phyloP scores from a whole-genome alignment of 2,888 invertebrate species.

The Drosophila multiciliata region DNA sequence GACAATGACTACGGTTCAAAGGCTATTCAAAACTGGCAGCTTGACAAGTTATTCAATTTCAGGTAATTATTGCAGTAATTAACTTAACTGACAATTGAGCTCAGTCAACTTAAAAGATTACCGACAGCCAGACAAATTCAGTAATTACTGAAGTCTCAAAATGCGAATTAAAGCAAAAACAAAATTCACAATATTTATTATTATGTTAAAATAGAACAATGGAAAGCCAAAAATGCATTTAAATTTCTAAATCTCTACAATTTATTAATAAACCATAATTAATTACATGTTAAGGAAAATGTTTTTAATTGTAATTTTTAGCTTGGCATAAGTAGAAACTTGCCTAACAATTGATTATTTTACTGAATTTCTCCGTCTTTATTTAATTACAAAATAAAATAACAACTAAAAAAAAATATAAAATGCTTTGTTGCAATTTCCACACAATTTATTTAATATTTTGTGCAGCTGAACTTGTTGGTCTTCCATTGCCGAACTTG shows the following conservation, averaged over 20 bases:
- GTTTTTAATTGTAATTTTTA: background rate
- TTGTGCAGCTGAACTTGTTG: slow-evolving; percentile 21
- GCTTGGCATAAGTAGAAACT: too few relatives aligned
- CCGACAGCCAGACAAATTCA: background rate
- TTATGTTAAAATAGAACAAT: background rate
- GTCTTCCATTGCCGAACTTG: background rate
- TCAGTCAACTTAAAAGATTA: background rate
- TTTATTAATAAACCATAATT: background rate
- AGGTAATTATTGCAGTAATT: background rate
- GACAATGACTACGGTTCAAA: background rate
- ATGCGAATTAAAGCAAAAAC: background rate
- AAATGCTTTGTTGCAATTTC: background rate
- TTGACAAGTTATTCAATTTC: background rate
- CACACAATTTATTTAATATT: slow-evolving; percentile 38
- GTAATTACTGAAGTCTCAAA: background rate
- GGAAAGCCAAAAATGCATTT: background rate
- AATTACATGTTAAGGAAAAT: background rate
- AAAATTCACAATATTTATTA: too few relatives aligned
- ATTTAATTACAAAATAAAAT: background rate
- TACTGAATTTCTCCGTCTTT: background rate
- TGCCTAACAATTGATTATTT: background rate
- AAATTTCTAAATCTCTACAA: background rate
- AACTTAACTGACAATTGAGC: background rate
- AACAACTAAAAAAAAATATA: background rate
- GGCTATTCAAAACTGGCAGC: background rate